Base-by-base conservation (phyloP, 2,888 invertebrate species). In the Amphipoea lucens region DNA sequence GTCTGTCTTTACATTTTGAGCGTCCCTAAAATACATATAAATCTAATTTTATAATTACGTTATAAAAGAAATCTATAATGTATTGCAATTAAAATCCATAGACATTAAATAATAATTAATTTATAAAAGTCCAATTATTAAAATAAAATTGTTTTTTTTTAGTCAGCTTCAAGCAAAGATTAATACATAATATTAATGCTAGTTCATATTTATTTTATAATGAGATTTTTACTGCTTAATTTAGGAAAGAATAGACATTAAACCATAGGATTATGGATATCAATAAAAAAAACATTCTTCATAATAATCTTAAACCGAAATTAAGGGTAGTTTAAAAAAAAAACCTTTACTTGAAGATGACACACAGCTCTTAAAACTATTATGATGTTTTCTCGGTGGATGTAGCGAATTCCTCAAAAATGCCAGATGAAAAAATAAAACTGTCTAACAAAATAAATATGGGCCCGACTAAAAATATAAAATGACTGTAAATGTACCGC, bases 1-100 rank as follows among this genome's bases (percentile, higher is more conserved):
- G 90, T 89, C 90, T 92, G 93, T 94, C 93, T 93, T 93, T 93
- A 90, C 85, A 91, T 90, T 91, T 95, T 96, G 96, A 96, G 96
- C 96, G 93, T 93, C 87, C 90, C 91, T 90, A 91, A 91, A 91
- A 90, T 92, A 90, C 83, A 89, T 84, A 84, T 87, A 89, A 90
- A 82, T 87, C 88, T 90, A 87, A 81, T 85, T 80, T 87, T 81
- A 91, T 82, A 78, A 90, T 88, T 89, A 87, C 76, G 79, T 86
- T 87, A 87, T 89, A 86, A 89, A 90, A 87, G 60, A 90, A 88
- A 89, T 87, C 84, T 88, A 90, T 90, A 88, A 83, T 89, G 83
- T 93, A 92, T 93, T 93, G 91, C 90, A 87, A 92, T 90, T 90
- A 82, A 89, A 89, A 90, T 89, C 88, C 90, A 91, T 92, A 89